These are phyloP conservation scores for Pseudomugil gertrudae DNA, from an alignment of 2,797 vertebrate species.

Conservation along the genomic window DNA sequence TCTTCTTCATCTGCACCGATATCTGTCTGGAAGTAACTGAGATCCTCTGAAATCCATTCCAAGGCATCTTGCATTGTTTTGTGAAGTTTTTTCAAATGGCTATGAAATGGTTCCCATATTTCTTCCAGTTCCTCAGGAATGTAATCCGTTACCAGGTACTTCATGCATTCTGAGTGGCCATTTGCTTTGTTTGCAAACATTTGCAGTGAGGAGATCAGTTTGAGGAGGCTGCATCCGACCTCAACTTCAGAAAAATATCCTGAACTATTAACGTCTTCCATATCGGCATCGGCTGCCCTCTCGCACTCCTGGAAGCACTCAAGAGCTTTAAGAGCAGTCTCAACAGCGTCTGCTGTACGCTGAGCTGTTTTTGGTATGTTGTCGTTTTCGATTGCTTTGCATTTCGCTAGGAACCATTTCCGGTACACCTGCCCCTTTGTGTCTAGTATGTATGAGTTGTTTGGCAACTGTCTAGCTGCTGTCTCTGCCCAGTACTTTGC, in stretches of 20 bases:
- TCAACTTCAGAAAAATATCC: constrained; percentile 84
- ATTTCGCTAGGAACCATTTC: constrained; percentile 80
- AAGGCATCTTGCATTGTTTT: constrained; percentile 78
- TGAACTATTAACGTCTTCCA: constrained; percentile 73
- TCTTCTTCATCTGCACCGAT: constrained; percentile 70
- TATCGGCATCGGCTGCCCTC: constrained; percentile 77
- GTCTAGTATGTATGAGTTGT: constrained; percentile 85
- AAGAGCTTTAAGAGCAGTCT: constrained; percentile 82
- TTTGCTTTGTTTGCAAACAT: constrained; percentile 67
- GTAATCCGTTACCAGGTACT: constrained; percentile 82
- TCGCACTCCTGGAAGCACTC: constrained; percentile 84
- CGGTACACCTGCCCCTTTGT: constrained; percentile 88
- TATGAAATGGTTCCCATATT: constrained; percentile 81
- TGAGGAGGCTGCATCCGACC: constrained; percentile 80
- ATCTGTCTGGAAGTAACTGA: constrained; percentile 88
- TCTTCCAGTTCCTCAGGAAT: constrained; percentile 77
- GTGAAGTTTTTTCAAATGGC: constrained; percentile 78
- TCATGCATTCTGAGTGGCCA: constrained; percentile 73
- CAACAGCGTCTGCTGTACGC: constrained; percentile 68
- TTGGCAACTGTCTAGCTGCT: constrained; percentile 75
- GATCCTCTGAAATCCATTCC: constrained; percentile 87
- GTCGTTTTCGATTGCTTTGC: constrained; percentile 67
- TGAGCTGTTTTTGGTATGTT: constrained; percentile 58
- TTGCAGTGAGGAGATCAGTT: constrained; percentile 73
- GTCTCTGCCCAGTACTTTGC: constrained; percentile 82